Base-by-base conservation (phyloP, 2,797 vertebrate genomes). In the Hippoglossus hippoglossus region DNA sequence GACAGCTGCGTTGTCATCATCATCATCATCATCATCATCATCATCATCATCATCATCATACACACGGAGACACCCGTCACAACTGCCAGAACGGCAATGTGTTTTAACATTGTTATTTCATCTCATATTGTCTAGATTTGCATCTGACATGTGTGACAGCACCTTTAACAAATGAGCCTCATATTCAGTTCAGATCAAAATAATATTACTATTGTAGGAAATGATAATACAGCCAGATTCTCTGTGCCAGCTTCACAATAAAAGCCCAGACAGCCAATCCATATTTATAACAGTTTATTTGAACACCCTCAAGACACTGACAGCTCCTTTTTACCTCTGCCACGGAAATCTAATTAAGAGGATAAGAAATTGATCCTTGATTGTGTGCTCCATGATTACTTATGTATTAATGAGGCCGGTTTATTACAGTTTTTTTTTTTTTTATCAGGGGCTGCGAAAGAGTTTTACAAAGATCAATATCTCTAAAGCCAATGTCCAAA, bases 291-390 rank as follows among this genome's bases (percentile, higher is more conserved):
- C 73, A 77, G 81, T 88, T 85, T 83, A 85, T 87, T 85, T 81
- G 60, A 85, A 75, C 79, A 66, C 69, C 79, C 77, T 67, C 24
- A 63, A 84, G 82, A 88, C 69, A 51, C 69, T 86, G 74, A 79
- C 85, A 84, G 73, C 73, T 85, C 47, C 77, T 26, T 81, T 73
- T 72, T 72, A 71, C 85, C 76, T 85, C 73, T 80, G 87, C 88
- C 81, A 87, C 78, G 84, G 79, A 90, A 93, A 92, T 91, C 83
- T 91, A 93, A 93, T 93, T 91, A 91, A 90, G 82, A 87, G 86
- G 82, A 92, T 92, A 87, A 90, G 69, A 72, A 88, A 93, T 92
- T 91, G 90, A 93, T 92, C 84, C 78, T 79, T 90, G 87, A 91
- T 91, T 91, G 84, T 89, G 83, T 83, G 78, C 77, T 73, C 75